phyloP scores from a whole-genome alignment of 2,113 vertebrate genomes.

The Gavia stellata region DNA sequence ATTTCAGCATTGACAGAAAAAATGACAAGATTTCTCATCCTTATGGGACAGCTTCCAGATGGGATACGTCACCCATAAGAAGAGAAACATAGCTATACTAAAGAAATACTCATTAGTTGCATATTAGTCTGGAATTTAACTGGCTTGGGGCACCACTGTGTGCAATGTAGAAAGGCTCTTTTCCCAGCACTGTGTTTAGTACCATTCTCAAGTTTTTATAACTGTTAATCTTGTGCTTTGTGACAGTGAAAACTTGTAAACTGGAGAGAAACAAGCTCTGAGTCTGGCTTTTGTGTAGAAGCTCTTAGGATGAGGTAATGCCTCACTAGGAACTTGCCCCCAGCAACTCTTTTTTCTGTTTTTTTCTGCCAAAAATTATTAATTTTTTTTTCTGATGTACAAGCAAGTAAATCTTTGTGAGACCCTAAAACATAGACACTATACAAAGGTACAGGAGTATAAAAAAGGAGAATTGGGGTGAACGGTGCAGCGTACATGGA shows the following conservation, averaged over 20 bases:
- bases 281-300: constrained; percentile 5
- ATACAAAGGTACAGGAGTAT: not conserved
- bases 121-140: not conserved
- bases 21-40: not conserved
- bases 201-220: not conserved
- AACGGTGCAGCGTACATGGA: not conserved
- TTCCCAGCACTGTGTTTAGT: not conserved
- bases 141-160: not conserved
- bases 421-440: not conserved
- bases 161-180: not conserved
- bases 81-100: not conserved
- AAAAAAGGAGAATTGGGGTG: not conserved
- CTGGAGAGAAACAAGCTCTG: constrained; percentile 8
- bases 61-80: not conserved
- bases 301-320: constrained; percentile 9
- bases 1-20: not conserved
- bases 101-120: constrained; percentile 1
- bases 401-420: not conserved
- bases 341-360: not conserved
- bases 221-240: constrained; percentile 3
- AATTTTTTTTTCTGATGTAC: not conserved
- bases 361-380: not conserved
- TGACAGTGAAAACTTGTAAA: constrained; percentile 16
- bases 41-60: not conserved
- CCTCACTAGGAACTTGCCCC: not conserved